Percentiles rank a stretch among this genome's conserved stretches.
phyloP scores from a whole-genome alignment of 2,113 vertebrate species.

The Calonectris borealis region DNA sequence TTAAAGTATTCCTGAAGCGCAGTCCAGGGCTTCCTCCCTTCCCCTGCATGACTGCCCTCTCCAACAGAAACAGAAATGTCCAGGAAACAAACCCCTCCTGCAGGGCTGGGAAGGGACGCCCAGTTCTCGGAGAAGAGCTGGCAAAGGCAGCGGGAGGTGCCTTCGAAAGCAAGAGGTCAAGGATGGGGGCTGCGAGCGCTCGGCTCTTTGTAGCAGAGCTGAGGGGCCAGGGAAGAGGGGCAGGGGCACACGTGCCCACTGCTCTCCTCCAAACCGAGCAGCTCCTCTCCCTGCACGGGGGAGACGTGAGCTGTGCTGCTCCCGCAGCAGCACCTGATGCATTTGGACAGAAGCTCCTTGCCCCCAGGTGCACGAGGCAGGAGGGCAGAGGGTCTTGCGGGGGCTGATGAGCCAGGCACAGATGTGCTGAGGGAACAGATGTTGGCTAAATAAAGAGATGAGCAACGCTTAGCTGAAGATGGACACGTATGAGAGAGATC shows the following conservation, averaged over 20 bases:
- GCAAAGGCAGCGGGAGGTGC: not conserved
- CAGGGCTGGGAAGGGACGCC: not conserved
- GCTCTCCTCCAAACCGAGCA: not conserved
- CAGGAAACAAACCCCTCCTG: rapidly evolving
- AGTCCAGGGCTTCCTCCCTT: not conserved
- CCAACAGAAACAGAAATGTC: not conserved
- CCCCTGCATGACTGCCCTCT: not conserved
- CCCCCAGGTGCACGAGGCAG: not conserved
- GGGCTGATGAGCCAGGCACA: not conserved
- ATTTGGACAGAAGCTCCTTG: not conserved
- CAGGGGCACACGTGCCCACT: not conserved
- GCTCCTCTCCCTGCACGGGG: not conserved
- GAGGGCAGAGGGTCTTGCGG: not conserved
- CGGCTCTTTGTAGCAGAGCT: rapidly evolving
- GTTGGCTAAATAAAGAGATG: not conserved
- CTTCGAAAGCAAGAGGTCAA: rapidly evolving
- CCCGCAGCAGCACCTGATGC: not conserved
- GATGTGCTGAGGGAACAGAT: not conserved
- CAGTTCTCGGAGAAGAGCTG: not conserved
- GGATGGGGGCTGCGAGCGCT: not conserved
- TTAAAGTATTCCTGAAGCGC: not conserved
- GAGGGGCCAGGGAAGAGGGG: too few relatives aligned
- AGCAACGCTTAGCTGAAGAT: not conserved
- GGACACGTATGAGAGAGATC: not conserved
- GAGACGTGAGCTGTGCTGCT: not conserved